Evolutionary conservation across 53 echinoderm and acorn worm species (phyloP), one percentile per base, ranked within the genome.

Genomic region (Paracentrotus lividus): DNA sequence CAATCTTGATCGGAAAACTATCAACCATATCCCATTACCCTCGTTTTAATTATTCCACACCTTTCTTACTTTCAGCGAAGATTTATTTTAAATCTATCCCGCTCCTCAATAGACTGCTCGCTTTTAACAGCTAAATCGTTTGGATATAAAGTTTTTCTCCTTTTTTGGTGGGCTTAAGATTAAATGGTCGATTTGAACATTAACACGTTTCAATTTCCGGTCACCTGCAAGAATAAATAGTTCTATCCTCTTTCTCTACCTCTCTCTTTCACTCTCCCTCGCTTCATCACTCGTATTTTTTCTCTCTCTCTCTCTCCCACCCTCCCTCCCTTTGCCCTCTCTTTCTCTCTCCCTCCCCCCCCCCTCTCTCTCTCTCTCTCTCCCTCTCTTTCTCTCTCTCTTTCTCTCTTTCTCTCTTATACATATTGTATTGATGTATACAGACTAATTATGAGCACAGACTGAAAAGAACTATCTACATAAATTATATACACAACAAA

Each of bases 11-110:
- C 78, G 47, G 45, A 15, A 33, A 61, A 44, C 24, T 78, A 78
- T 45, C 78, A 78, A 78, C 45, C 45, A 26, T 78, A 78, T 78
- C 78, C 8, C 47, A 78, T 78, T 78, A 78, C 78, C 78, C 24
- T 8, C 10, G 2, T 77, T 78, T 75, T 34, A 34, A 40, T 75
- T 40, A 75, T 75, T 40, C 75, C 75, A 75, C 67, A 75, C 75
- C 75, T 75, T 75, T 75, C 34, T 75, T 45, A 45, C 78, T 78
- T 78, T 47, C 78, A 78, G 78, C 8, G 23, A 78, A 78, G 45
- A 44, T 44, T 78, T 78, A 44, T 78, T 44, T 14, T 33, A 34
- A 69, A 2, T 34, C 18, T 69, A 38, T 78, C 45, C 78, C 78
- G 78, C 78, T 78, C 21, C 21, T 76, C 21, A 8, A 65, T 9